These are phyloP conservation scores for Drosophila anomelani DNA, from an alignment of 2,888 invertebrate species.

Conservation along the genomic window DNA sequence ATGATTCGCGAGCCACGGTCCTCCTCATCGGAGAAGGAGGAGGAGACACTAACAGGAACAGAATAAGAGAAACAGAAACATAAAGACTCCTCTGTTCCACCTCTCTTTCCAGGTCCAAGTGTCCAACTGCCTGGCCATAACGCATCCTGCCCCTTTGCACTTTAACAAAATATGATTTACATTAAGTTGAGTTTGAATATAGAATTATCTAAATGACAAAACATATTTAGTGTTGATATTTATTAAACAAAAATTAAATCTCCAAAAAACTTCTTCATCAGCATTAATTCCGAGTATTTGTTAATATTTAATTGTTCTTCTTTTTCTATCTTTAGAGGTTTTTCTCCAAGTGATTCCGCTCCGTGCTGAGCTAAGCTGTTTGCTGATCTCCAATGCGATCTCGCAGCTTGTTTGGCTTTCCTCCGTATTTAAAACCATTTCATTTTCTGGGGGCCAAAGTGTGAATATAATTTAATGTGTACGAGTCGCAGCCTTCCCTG, in stretches of 20 bases:
- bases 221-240: neutral
- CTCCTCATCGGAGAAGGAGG: neutral
- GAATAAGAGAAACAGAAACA: constrained; percentile 4
- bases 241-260: neutral
- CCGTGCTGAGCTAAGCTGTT: constrained; percentile 56
- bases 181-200: neutral
- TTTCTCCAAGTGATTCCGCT: constrained; percentile 37
- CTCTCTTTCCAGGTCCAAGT: constrained; percentile 50
- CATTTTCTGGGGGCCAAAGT: constrained; percentile 84
- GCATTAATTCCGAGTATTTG: neutral
- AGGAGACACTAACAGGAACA: constrained; percentile 40
- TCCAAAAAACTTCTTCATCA: neutral
- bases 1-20: constrained; percentile 80
- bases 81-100: constrained; percentile 15
- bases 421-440: constrained; percentile 74
- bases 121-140: constrained; percentile 49
- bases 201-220: no score
- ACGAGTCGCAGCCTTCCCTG: constrained; percentile 17
- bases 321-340: neutral
- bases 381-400: constrained; percentile 77
- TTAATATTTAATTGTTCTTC: neutral
- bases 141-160: constrained; percentile 48
- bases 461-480: constrained; percentile 85
- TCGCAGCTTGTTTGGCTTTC: constrained; percentile 60
- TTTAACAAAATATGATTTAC: neutral